Percentiles rank a stretch among this genome's conserved stretches.
phyloP scores from a whole-genome alignment of 53 echinoderm and acorn worm species.

The Holothuria scabra region DNA sequence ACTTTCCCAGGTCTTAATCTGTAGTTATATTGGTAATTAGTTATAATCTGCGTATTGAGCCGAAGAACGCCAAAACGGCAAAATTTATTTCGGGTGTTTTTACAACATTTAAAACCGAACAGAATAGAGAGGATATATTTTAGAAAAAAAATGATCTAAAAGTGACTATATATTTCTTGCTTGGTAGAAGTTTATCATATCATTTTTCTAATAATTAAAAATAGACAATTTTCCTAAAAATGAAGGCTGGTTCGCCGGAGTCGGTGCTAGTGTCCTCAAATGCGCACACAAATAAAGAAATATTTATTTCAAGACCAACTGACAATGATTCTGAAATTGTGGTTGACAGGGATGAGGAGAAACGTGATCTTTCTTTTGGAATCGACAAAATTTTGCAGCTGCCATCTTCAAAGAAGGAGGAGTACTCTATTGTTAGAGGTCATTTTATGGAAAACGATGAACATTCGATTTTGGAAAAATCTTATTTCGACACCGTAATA shows the following conservation, averaged over 20 bases:
- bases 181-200: no score
- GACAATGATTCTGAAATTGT: constrained; percentile 20
- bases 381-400: constrained; percentile 39
- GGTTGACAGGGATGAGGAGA: constrained; percentile 11
- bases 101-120: no score
- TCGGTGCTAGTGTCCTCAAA: not conserved
- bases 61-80: no score
- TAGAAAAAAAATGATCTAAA: no score
- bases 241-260: constrained; percentile 35
- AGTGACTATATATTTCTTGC: no score
- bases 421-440: not conserved
- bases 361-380: constrained; percentile 42
- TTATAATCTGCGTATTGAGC: no score
- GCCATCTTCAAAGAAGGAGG: constrained; percentile 36
- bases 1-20: no score
- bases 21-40: no score
- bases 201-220: no score
- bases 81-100: no score
- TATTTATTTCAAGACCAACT: not conserved
- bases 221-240: not conserved
- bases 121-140: no score
- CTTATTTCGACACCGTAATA: not conserved
- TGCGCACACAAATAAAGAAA: not conserved
- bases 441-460: constrained; percentile 2
- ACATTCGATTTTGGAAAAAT: constrained; percentile 14